phyloP scores from a whole-genome alignment of 2,888 invertebrate genomes.

The Hyalella azteca region DNA sequence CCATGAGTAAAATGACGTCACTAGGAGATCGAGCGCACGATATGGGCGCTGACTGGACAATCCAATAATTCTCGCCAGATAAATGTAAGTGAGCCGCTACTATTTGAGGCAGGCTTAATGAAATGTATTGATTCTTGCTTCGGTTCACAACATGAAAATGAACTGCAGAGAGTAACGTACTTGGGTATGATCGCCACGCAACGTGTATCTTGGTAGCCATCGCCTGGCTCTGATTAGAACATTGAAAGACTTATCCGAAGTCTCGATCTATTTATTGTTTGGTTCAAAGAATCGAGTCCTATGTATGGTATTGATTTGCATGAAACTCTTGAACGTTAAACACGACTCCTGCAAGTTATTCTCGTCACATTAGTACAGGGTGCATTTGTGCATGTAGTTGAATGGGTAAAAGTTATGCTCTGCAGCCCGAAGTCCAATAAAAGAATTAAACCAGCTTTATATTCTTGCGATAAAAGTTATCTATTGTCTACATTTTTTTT shows the following conservation, averaged over 20 bases:
- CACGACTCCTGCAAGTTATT: neutral
- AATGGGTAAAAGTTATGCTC: too few species aligned
- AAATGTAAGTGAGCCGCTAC: neutral
- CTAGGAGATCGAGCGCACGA: neutral
- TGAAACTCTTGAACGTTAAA: neutral
- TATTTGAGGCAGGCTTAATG: neutral
- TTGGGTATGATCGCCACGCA: neutral
- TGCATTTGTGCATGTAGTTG: too few species aligned
- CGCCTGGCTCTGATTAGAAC: conserved; percentile 7
- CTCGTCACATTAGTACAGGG: too few species aligned
- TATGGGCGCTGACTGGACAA: neutral
- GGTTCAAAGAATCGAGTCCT: neutral
- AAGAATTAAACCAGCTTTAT: too few species aligned
- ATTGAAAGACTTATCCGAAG: neutral
- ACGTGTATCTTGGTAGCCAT: neutral
- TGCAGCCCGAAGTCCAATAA: too few species aligned
- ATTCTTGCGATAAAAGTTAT: too few species aligned
- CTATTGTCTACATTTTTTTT: too few species aligned
- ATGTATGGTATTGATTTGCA: neutral
- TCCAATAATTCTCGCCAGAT: neutral
- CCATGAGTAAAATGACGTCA: neutral
- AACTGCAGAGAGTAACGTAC: neutral
- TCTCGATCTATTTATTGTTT: neutral
- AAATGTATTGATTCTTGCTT: neutral
- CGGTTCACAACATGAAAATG: neutral